These are phyloP conservation scores for Calypte anna DNA, from an alignment of 2,113 vertebrate species.

Conservation along the genomic window DNA sequence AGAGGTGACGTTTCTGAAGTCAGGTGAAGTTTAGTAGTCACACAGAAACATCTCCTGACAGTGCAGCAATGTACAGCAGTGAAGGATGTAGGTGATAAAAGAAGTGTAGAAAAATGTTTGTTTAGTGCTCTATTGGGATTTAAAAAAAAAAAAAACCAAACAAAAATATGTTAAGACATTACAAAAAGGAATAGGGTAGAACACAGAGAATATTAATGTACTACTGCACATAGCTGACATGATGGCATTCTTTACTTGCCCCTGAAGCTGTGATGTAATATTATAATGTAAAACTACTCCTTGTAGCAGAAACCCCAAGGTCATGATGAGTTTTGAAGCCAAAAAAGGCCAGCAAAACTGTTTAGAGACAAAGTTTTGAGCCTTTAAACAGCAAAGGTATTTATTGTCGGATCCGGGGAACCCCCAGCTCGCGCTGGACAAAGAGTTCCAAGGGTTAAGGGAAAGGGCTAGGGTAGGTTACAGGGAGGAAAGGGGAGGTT, in stretches of 20 bases:
- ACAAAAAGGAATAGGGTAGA: background rate
- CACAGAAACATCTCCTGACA: background rate
- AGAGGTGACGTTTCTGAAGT: background rate
- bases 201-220: background rate
- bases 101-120: background rate
- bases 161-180: background rate
- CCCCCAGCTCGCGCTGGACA: too few species aligned
- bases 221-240: background rate
- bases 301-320: background rate
- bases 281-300: background rate
- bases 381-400: too few species aligned
- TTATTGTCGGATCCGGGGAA: too few species aligned
- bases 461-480: too few species aligned
- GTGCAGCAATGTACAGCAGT: background rate
- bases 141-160: background rate
- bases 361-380: too few species aligned
- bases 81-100: background rate
- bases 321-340: background rate
- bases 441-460: too few species aligned
- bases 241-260: background rate
- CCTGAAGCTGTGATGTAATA: background rate
- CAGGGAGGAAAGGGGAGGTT: too few species aligned
- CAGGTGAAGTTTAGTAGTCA: background rate
- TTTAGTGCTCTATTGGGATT: background rate
- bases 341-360: too few species aligned